These are phyloP conservation scores for Hipparchia sbordonii DNA, from an alignment of 2,888 invertebrate genomes.

Conservation along the genomic window DNA sequence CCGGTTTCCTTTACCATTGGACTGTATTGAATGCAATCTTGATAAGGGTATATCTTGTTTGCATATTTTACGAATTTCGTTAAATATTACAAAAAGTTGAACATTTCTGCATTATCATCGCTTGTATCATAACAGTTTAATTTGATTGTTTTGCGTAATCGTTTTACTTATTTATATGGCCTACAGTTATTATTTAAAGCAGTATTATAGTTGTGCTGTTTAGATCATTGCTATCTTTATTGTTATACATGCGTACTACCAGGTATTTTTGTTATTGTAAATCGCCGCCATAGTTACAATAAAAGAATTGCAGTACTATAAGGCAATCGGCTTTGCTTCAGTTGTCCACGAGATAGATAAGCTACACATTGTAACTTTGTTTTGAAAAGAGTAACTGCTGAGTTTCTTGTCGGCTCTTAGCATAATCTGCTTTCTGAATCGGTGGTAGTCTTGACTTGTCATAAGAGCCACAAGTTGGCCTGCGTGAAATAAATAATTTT, in stretches of 20 bases:
- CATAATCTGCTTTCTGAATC: too few species aligned
- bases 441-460: too few species aligned
- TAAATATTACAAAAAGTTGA: slow-evolving; percentile 27
- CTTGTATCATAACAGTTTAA: slow-evolving; percentile 9
- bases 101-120: slow-evolving; percentile 19
- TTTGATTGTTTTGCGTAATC: slow-evolving; percentile 2
- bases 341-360: too few species aligned
- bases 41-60: slow-evolving; percentile 62
- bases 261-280: too few species aligned
- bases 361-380: too few species aligned
- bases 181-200: neutral
- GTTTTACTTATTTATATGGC: neutral
- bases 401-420: too few species aligned
- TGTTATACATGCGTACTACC: neutral
- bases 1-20: slow-evolving; percentile 69
- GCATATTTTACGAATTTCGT: slow-evolving; percentile 46
- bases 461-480: too few species aligned
- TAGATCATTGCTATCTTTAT: neutral
- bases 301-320: too few species aligned
- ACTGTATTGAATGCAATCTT: slow-evolving; percentile 69
- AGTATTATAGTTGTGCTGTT: neutral
- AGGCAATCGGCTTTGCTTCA: too few species aligned
- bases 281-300: too few species aligned
- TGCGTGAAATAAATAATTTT: too few species aligned
- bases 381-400: too few species aligned